These are phyloP conservation scores for Metopia argyrocephala DNA, from an alignment of 2,888 invertebrate genomes.

Conservation along the genomic window DNA sequence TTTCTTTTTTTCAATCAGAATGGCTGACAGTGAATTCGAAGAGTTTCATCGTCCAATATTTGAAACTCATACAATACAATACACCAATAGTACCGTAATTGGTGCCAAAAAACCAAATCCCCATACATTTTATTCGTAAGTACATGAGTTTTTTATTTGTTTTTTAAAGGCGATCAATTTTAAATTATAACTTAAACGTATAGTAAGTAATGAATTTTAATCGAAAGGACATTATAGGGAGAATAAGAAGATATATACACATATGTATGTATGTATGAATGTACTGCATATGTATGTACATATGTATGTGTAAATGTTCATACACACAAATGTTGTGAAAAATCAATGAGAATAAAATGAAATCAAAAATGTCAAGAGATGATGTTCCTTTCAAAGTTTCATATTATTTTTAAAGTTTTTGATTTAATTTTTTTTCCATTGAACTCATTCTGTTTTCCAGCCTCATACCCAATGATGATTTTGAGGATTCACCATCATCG, in stretches of 20 bases:
- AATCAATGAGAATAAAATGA: slow-evolving; percentile 54
- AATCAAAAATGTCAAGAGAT: background rate
- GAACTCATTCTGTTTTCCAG: slow-evolving; percentile 78
- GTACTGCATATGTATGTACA: background rate
- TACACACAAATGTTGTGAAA: slow-evolving; percentile 36
- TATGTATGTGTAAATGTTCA: slow-evolving; percentile 2
- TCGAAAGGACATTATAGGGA: slow-evolving; percentile 33
- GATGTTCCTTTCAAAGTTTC: too few relatives aligned
- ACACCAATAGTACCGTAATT: slow-evolving; percentile 50
- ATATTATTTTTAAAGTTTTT: slow-evolving; percentile 32
- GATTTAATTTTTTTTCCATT: background rate
- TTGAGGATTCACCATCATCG: slow-evolving; percentile 88
- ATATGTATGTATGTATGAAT: background rate
- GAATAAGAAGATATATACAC: background rate
- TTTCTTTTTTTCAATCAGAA: slow-evolving; percentile 75
- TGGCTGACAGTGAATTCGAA: slow-evolving; percentile 96
- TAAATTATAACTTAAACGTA: background rate
- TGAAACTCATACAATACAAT: slow-evolving; percentile 85
- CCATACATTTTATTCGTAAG: slow-evolving; percentile 94
- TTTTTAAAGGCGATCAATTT: background rate
- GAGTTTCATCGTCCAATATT: slow-evolving; percentile 86
- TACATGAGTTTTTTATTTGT: slow-evolving; percentile 38
- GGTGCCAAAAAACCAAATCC: slow-evolving; percentile 78
- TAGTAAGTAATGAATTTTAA: background rate
- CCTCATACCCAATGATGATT: slow-evolving; percentile 90